These are phyloP conservation scores for Rhinichthys klamathensis DNA, from an alignment of 2,113 vertebrate genomes.

Conservation along the genomic window DNA sequence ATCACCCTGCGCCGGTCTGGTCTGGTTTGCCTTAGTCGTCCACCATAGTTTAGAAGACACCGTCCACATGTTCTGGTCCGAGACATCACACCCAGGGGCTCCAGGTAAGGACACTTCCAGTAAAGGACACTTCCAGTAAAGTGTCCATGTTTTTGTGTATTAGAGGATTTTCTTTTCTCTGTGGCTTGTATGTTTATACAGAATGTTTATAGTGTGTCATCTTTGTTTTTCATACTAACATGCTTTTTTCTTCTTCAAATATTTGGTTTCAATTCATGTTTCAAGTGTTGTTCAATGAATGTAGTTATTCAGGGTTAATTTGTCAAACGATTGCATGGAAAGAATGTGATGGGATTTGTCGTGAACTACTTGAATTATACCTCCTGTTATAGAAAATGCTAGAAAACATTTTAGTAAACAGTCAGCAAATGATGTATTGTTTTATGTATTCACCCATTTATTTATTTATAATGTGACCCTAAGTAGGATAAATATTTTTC, in stretches of 20 bases:
- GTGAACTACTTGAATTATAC: background rate
- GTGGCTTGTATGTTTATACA: background rate
- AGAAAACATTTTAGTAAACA: background rate
- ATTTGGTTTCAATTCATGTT: background rate
- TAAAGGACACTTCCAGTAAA: slow-evolving; percentile 17
- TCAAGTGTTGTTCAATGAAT: background rate
- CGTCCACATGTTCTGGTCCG: background rate
- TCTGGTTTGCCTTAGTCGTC: background rate
- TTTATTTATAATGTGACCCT: background rate
- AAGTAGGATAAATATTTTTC: background rate
- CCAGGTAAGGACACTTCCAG: slow-evolving; percentile 38
- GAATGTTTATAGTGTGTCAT: background rate
- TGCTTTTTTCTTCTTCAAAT: too few relatives aligned
- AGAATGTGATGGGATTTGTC: too few relatives aligned
- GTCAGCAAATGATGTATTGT: background rate
- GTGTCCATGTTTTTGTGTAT: background rate
- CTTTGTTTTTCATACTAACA: background rate
- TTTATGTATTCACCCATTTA: background rate
- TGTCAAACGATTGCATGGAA: background rate
- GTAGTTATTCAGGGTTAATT: background rate
- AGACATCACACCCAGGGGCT: background rate
- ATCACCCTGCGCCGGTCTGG: slow-evolving; percentile 38
- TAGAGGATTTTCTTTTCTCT: background rate
- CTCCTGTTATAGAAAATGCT: background rate
- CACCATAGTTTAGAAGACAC: background rate